Percentiles rank a stretch among this genome's conserved stretches.
Evolutionary conservation across 1,140 invertebrate species (phyloP).

Genomic region (Rhagoletis pomonella): DNA sequence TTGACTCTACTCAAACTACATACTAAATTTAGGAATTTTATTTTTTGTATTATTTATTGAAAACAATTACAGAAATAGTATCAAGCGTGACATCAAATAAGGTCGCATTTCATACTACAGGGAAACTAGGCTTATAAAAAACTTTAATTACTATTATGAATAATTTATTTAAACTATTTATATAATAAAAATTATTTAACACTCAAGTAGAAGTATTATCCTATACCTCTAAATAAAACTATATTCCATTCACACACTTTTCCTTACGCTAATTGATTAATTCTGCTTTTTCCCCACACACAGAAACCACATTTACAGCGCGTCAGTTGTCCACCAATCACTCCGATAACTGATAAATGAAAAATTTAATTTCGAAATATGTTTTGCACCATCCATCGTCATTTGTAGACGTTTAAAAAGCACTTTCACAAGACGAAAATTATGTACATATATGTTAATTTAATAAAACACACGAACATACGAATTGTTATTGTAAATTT

Average conservation of each 20-base stretch:
- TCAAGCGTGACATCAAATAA: too few species aligned
- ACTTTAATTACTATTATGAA: too few species aligned
- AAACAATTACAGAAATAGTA: too few species aligned
- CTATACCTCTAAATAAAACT: not conserved
- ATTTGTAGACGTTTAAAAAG: not conserved
- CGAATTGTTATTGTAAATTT: not conserved
- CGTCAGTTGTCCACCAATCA: constrained; percentile 71
- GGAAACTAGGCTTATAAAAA: too few species aligned
- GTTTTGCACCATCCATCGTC: not conserved
- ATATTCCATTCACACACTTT: not conserved
- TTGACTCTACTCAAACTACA: too few species aligned
- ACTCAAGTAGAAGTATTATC: too few species aligned
- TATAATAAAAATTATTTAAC: too few species aligned
- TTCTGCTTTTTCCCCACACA: constrained; percentile 54
- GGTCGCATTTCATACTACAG: too few species aligned
- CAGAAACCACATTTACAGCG: constrained; percentile 72
- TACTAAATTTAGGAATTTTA: too few species aligned
- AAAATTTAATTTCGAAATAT: not conserved
- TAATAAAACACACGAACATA: not conserved
- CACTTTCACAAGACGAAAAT: not conserved
- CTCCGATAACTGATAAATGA: constrained; percentile 60
- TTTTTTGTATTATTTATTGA: too few species aligned
- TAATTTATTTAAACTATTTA: too few species aligned
- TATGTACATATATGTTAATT: not conserved
- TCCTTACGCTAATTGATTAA: not conserved